Conservation (phyloP, 2,113 vertebrate species). For the Trogon surrucura region DNA sequence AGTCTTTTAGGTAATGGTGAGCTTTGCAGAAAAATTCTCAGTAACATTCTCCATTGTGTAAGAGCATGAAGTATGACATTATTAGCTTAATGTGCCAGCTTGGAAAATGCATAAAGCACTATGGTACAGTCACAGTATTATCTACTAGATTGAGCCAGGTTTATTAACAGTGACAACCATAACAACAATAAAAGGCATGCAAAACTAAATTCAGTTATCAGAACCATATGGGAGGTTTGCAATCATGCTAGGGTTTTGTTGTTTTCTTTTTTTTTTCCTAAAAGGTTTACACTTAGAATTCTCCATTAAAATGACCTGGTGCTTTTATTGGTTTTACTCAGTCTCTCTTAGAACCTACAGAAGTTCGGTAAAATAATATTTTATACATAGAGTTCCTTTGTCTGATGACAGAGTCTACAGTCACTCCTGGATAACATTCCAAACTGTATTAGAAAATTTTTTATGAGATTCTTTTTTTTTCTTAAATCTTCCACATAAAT, state of each 20-base stretch:
- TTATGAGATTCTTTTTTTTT: background rate
- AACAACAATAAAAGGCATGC: background rate
- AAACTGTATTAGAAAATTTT: background rate
- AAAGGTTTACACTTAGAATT: background rate
- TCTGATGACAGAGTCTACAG: background rate
- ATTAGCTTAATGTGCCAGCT: background rate
- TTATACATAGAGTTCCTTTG: background rate
- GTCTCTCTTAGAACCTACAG: background rate
- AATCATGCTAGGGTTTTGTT: background rate
- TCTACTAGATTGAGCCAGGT: background rate
- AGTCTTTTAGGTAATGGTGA: conserved; percentile 35
- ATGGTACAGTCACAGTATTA: conserved; percentile 14
- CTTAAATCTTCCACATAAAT: background rate
- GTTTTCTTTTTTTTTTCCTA: background rate
- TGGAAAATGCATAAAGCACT: conserved; percentile 12
- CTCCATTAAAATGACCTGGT: background rate
- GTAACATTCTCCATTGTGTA: background rate
- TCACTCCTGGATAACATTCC: background rate
- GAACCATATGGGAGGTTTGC: background rate
- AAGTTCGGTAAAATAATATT: background rate
- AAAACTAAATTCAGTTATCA: conserved; percentile 25
- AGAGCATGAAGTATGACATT: background rate
- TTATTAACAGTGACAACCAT: conserved; percentile 48
- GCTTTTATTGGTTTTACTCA: background rate
- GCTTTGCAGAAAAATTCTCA: background rate